Percentiles rank a stretch among this genome's conserved stretches.
These are phyloP conservation scores for Hyposoter dolosus DNA, from an alignment of 2,888 invertebrate species.

Conservation along the genomic window DNA sequence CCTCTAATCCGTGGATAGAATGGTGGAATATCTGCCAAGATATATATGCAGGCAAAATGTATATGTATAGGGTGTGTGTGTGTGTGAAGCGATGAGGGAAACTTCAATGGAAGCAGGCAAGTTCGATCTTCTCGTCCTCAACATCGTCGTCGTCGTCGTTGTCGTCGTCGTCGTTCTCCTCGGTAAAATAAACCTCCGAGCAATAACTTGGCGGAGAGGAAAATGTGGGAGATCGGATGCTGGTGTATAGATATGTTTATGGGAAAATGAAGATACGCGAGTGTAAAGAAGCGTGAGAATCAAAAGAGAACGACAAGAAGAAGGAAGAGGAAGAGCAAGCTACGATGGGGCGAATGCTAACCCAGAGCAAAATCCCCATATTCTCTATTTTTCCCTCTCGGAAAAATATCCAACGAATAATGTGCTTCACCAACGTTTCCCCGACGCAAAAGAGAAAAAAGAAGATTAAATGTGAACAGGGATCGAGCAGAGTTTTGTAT, in stretches of 20 bases:
- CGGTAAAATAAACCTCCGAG: constrained; percentile 82
- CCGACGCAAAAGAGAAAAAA: neutral
- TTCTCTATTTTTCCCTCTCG: neutral
- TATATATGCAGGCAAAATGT: constrained; percentile 28
- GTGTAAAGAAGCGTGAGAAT: constrained; percentile 30
- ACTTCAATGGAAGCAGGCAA: constrained; percentile 17
- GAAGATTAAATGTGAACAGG: constrained; percentile 11
- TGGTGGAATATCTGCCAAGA: constrained; percentile 65
- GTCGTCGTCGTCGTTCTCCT: constrained; percentile 70
- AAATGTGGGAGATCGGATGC: constrained; percentile 24
- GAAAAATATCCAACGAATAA: constrained; percentile 29
- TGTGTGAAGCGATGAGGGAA: constrained; percentile 22
- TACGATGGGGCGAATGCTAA: constrained; percentile 40
- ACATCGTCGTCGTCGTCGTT: neutral
- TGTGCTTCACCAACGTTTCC: constrained; percentile 1
- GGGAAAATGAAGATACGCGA: constrained; percentile 1
- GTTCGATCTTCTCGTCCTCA: constrained; percentile 49
- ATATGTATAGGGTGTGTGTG: neutral
- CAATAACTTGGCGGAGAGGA: constrained; percentile 77
- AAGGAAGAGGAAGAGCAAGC: neutral
- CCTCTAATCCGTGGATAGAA: constrained; percentile 83
- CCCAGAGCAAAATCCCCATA: constrained; percentile 4
- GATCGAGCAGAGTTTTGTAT: neutral
- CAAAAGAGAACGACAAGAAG: constrained; percentile 22
- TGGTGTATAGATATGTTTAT: neutral